Conservation (phyloP, 2,888 invertebrate genomes). For the Drosophila austrosaltans region DNA sequence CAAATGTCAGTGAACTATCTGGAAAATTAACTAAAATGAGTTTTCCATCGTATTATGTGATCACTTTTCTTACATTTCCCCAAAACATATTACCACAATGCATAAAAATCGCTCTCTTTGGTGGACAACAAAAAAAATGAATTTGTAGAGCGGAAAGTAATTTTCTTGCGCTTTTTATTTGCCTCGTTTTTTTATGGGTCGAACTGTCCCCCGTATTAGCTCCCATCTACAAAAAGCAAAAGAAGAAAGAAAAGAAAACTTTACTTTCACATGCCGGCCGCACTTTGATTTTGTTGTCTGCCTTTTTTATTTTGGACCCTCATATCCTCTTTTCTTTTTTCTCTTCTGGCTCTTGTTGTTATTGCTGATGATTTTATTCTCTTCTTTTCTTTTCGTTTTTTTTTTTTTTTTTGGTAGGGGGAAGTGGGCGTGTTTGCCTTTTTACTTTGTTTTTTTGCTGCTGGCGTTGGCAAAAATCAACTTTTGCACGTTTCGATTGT, state of each 20-base stretch:
- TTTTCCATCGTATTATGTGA: too few relatives aligned
- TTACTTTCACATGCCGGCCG: slow-evolving; percentile 66
- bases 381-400: slow-evolving; percentile 21
- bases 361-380: slow-evolving; percentile 16
- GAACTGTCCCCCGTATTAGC: slow-evolving; percentile 47
- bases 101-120: not conserved
- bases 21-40: too few relatives aligned
- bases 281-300: slow-evolving; percentile 76
- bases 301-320: slow-evolving; percentile 32
- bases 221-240: slow-evolving; percentile 22
- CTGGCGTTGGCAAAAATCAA: slow-evolving; percentile 74
- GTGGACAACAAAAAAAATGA: slow-evolving; percentile 28
- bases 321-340: not conserved
- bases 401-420: slow-evolving; percentile 25
- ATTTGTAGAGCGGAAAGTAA: slow-evolving; percentile 79
- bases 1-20: too few relatives aligned
- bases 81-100: not conserved
- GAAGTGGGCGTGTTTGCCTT: slow-evolving; percentile 29
- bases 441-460: slow-evolving; percentile 47
- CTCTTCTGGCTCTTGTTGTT: slow-evolving; percentile 14
- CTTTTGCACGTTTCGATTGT: slow-evolving; percentile 81
- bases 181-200: slow-evolving; percentile 67
- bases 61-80: not conserved
- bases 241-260: slow-evolving; percentile 47
- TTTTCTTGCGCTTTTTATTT: slow-evolving; percentile 75